Evolutionary conservation across 35 echinoderm and acorn worm species (phyloP).

Genomic region (Lytechinus pictus): DNA sequence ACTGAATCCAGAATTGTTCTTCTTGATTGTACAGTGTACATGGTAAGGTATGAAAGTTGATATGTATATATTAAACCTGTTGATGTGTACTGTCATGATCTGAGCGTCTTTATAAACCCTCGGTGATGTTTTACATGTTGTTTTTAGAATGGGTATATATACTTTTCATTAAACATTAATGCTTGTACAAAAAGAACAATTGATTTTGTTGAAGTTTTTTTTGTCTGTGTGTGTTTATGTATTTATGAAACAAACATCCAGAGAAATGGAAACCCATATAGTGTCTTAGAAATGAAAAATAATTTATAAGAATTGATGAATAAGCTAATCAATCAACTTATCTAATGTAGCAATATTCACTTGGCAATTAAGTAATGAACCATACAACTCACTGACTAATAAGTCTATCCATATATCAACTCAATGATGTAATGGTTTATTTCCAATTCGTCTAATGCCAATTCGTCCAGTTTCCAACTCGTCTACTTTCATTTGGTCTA

Average conservation of each 20-base stretch:
- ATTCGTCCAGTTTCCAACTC: too few species aligned
- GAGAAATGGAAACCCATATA: too few species aligned
- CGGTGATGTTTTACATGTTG: slow-evolving; percentile 4
- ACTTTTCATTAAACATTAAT: slow-evolving; percentile 14
- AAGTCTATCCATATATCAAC: too few species aligned
- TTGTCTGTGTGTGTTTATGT: background rate
- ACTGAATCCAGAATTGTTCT: too few species aligned
- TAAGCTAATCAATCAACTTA: background rate
- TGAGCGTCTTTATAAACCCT: background rate
- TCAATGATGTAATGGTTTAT: too few species aligned
- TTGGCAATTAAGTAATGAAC: too few species aligned
- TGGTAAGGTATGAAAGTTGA: background rate
- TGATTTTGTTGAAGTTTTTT: background rate
- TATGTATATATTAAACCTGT: background rate
- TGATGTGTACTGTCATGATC: background rate
- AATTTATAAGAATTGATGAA: background rate
- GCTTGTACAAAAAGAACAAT: background rate
- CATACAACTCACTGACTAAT: too few species aligned
- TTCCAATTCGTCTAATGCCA: too few species aligned
- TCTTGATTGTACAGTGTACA: too few species aligned
- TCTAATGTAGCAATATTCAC: background rate
- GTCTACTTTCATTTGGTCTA: too few species aligned
- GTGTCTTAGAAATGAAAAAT: too few species aligned
- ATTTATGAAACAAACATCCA: background rate
- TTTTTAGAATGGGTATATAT: slow-evolving; percentile 20